Percentiles rank a stretch among this genome's conserved stretches.
These are phyloP conservation scores for Ursus arctos DNA, from an alignment of 2,113 vertebrate genomes.

Conservation along the genomic window DNA sequence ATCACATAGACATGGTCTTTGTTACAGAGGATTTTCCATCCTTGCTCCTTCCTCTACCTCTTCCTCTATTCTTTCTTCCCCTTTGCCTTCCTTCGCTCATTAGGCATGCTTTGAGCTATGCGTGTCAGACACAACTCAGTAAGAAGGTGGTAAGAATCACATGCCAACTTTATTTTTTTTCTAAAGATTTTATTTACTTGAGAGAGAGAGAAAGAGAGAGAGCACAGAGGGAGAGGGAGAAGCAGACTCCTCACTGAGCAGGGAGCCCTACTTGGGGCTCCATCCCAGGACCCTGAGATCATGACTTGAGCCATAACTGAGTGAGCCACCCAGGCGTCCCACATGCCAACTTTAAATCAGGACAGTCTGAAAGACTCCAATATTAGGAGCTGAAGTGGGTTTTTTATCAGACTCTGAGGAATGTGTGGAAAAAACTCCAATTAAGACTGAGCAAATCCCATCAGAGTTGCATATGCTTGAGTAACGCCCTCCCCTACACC, in stretches of 20 bases:
- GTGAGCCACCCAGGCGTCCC: background rate
- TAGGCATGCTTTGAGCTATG: background rate
- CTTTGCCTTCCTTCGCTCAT: background rate
- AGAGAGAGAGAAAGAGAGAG: too few relatives aligned
- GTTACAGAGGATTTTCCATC: background rate
- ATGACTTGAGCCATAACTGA: background rate
- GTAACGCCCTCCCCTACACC: background rate
- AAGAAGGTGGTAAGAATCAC: constrained; percentile 23
- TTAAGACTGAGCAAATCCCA: background rate
- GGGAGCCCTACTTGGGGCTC: too few relatives aligned
- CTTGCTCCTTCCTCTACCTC: background rate
- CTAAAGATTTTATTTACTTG: background rate
- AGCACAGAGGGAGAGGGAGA: background rate
- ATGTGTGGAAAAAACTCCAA: background rate
- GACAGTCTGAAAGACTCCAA: background rate
- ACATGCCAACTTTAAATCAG: constrained; percentile 26
- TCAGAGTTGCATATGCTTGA: constrained; percentile 10
- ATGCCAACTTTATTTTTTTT: background rate
- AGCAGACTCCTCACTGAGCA: background rate
- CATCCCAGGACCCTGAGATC: background rate
- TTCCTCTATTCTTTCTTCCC: background rate
- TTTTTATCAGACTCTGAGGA: constrained; percentile 42
- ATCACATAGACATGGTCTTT: constrained; percentile 24
- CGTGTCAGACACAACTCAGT: background rate
- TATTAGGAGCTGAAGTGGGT: background rate